These are phyloP conservation scores for Anoplopoma fimbria DNA, from an alignment of 2,113 vertebrate genomes.

Conservation along the genomic window DNA sequence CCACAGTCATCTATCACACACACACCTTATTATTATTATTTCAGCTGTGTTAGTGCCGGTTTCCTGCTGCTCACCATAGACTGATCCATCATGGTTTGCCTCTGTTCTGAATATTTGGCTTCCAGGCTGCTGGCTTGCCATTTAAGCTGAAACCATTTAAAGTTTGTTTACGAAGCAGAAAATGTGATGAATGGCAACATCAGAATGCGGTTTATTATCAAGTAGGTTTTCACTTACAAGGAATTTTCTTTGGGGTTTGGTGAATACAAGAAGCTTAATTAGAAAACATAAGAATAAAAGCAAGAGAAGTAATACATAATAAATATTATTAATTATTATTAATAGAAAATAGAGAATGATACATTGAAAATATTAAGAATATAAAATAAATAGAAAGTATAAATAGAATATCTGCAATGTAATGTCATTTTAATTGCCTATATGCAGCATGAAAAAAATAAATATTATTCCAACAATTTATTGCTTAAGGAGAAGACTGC, in stretches of 20 bases:
- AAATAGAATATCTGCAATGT: background rate
- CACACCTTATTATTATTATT: too few relatives aligned
- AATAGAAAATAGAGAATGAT: background rate
- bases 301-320: too few relatives aligned
- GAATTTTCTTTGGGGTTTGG: background rate
- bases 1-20: too few relatives aligned
- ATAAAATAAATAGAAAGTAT: background rate
- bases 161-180: background rate
- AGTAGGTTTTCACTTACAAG: background rate
- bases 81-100: background rate
- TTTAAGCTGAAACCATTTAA: background rate
- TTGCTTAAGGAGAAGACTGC: background rate
- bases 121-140: background rate
- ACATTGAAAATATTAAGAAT: background rate
- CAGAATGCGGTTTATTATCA: background rate
- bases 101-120: background rate
- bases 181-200: background rate
- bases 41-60: too few relatives aligned
- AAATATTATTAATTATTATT: too few relatives aligned
- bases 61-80: too few relatives aligned
- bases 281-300: background rate
- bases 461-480: background rate
- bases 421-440: background rate
- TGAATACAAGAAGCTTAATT: background rate
- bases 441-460: background rate